Conservation (phyloP, 2,888 invertebrate species). For the Eristalinus aeneus region DNA sequence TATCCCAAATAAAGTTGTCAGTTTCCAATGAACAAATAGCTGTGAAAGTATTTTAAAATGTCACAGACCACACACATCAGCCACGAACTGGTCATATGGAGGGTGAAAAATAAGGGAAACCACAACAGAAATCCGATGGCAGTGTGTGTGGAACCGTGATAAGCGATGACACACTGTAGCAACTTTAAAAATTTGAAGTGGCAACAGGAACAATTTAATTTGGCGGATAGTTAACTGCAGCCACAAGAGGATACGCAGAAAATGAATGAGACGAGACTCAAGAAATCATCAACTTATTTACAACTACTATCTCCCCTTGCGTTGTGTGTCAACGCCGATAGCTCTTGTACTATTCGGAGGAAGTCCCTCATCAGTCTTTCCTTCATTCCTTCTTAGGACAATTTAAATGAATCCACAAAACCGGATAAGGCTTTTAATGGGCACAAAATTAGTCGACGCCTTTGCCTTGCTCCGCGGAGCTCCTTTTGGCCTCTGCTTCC, state of each 20-base stretch:
- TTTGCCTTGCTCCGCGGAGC: slow-evolving; percentile 42
- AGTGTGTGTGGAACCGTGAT: neutral
- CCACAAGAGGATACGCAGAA: neutral
- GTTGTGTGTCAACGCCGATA: neutral
- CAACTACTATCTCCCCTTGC: slow-evolving; percentile 9
- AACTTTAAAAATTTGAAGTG: slow-evolving; percentile 30
- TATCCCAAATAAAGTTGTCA: too few relatives aligned
- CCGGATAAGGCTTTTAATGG: slow-evolving; percentile 67
- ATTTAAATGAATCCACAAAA: slow-evolving; percentile 65
- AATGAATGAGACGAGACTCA: slow-evolving; percentile 2
- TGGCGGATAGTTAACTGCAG: slow-evolving; percentile 20
- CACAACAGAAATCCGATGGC: neutral
- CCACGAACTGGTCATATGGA: too few relatives aligned
- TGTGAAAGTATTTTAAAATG: too few relatives aligned
- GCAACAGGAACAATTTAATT: slow-evolving; percentile 47
- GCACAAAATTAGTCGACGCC: slow-evolving; percentile 61
- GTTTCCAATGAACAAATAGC: too few relatives aligned
- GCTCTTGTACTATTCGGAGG: slow-evolving; percentile 30
- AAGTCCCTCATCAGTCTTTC: slow-evolving; percentile 37
- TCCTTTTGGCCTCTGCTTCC: slow-evolving; percentile 16
- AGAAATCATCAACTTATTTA: slow-evolving; percentile 50
- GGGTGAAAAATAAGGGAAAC: neutral
- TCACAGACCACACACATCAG: too few relatives aligned
- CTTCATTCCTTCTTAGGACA: slow-evolving; percentile 29
- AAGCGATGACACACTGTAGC: slow-evolving; percentile 36